phyloP scores from a whole-genome alignment of 2,113 vertebrate species.

The Recurvirostra avosetta region DNA sequence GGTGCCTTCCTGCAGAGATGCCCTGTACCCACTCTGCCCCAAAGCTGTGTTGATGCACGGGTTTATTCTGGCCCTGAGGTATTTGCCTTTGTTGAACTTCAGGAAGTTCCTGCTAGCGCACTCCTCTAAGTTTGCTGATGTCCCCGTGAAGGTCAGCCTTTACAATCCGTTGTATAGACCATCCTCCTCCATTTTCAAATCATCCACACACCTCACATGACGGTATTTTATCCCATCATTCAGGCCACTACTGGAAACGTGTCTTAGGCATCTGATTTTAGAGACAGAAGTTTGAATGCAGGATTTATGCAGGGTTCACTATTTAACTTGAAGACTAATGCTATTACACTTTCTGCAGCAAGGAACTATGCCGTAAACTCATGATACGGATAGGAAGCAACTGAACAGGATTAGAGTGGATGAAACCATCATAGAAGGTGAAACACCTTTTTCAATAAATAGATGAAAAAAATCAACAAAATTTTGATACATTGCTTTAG shows the following conservation, averaged over 20 bases:
- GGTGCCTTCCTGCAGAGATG: background rate
- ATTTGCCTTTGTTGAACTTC: background rate
- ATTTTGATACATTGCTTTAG: fast-evolving
- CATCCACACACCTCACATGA: background rate
- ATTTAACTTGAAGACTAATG: background rate
- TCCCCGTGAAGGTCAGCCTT: background rate
- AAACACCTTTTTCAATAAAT: background rate
- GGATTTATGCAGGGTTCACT: background rate
- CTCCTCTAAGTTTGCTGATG: background rate
- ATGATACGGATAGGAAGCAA: background rate
- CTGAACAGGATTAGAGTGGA: background rate
- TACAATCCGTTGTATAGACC: background rate
- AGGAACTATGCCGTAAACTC: background rate
- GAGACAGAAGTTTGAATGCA: background rate
- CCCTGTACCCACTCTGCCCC: background rate
- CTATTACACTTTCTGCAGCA: background rate
- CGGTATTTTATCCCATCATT: background rate
- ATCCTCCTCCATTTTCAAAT: background rate
- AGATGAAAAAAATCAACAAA: background rate
- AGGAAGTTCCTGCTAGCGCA: background rate
- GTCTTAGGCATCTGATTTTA: background rate
- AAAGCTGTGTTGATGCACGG: background rate
- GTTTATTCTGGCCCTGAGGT: background rate
- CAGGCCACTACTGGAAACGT: background rate
- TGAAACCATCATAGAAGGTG: background rate